Evolutionary conservation across 1,140 invertebrate species (phyloP).

Genomic region (Globodera ellingtonae): DNA sequence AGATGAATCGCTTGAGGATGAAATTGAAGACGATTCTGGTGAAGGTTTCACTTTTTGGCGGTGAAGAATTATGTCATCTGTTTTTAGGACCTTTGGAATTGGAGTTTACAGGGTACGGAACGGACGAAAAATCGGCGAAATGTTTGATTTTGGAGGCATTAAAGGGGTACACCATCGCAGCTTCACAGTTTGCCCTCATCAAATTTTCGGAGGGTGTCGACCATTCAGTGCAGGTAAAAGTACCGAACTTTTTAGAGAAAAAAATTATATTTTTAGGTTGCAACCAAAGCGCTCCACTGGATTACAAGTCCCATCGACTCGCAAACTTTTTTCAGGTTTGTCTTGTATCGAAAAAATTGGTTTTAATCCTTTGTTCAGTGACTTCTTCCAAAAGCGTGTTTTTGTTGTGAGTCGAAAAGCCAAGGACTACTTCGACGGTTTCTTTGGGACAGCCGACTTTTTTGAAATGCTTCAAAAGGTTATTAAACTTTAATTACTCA

Average conservation of each 20-base stretch:
- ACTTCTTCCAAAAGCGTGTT: constrained; percentile 46
- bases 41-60: constrained; percentile 1
- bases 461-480: constrained; percentile 43
- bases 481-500: constrained; percentile 4
- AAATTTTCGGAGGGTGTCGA: constrained; percentile 36
- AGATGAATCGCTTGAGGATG: constrained; percentile 35
- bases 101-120: constrained; percentile 27
- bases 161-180: constrained; percentile 10
- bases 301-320: constrained; percentile 32
- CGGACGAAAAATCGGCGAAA: neutral
- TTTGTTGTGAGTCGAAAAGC: constrained; percentile 45
- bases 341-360: neutral
- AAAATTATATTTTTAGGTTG: neutral
- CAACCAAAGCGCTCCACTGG: constrained; percentile 40
- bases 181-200: constrained; percentile 32
- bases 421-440: constrained; percentile 46
- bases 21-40: constrained; percentile 18
- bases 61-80: neutral
- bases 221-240: constrained; percentile 36
- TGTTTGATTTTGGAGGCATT: constrained; percentile 32
- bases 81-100: constrained; percentile 20
- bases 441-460: constrained; percentile 51
- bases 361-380: constrained; percentile 27
- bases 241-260: too few species aligned
- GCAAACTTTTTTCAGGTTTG: constrained; percentile 41